Conservation (phyloP, 2,888 invertebrate genomes). For the Drosophila colorata region DNA sequence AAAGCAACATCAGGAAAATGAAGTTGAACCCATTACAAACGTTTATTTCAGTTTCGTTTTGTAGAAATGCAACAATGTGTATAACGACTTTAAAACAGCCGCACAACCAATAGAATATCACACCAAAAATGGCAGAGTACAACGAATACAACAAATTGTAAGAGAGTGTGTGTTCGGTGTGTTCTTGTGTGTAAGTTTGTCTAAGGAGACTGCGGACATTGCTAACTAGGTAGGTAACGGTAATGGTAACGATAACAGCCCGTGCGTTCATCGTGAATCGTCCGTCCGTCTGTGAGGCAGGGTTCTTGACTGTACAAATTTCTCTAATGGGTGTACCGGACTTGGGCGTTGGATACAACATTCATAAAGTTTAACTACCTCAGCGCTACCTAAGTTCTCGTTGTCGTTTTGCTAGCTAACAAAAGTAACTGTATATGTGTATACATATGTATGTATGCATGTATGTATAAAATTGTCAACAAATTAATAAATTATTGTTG, state of each 20-base stretch:
- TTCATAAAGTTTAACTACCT: slow-evolving; percentile 79
- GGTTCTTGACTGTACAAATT: slow-evolving; percentile 62
- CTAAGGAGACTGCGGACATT: slow-evolving; percentile 63
- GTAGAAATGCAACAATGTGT: slow-evolving; percentile 80
- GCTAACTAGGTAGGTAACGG: slow-evolving; percentile 67
- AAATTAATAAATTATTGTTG: slow-evolving; percentile 79
- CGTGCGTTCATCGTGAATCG: slow-evolving; percentile 1
- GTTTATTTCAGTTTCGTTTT: slow-evolving; percentile 40
- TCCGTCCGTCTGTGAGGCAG: slow-evolving; percentile 39
- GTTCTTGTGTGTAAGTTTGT: slow-evolving; percentile 14
- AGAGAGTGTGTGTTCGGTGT: slow-evolving; percentile 31
- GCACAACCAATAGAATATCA: slow-evolving; percentile 84
- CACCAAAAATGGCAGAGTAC: slow-evolving; percentile 81
- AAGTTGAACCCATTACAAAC: slow-evolving; percentile 59
- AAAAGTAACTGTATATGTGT: slow-evolving; percentile 71
- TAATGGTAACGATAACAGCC: slow-evolving; percentile 13
- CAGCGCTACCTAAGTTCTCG: slow-evolving; percentile 76
- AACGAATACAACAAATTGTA: slow-evolving; percentile 71
- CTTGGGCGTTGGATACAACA: slow-evolving; percentile 69
- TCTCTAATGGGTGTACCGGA: slow-evolving; percentile 62
- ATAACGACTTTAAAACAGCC: slow-evolving; percentile 76
- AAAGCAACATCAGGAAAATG: slow-evolving; percentile 73
- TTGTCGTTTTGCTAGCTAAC: slow-evolving; percentile 79
- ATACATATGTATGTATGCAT: slow-evolving; percentile 51
- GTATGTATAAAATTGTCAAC: slow-evolving; percentile 75